Base-by-base conservation (phyloP, 1,140 invertebrate species). In the Drosophila erecta region DNA sequence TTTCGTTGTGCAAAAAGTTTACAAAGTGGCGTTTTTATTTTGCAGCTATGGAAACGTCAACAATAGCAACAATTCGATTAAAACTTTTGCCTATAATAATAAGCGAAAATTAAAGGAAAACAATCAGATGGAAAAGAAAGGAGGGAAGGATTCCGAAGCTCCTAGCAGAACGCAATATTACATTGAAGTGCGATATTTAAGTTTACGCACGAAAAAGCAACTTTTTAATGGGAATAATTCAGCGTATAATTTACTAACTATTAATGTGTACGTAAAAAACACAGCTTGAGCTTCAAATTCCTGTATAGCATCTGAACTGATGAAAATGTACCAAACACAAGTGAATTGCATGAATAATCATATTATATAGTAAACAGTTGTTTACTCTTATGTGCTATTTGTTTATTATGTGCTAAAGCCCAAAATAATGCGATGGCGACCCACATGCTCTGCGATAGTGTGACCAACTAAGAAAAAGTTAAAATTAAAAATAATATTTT, bases 71-170 rank as follows among this genome's bases (percentile, higher is more conserved):
- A 83, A 84, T 89, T 89, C 84, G 84, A 89, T 89, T 89, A 89
- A 89, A 89, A 89, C 76, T 89, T 89, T 87, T 89, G 30, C 74
- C 53, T 55, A 74, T 53, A 59, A 74, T 79, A 64, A 77, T 72
- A 46, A 81, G 51, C 71, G 57, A 65, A 87, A 87, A 89, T 89
- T 89, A 89, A 89, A 89, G 84, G 80, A 89, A 89, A 89, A 89
- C 79, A 87, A 74, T 69, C 76, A 43, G 47, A 47, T 33, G 43
- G 54, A 57, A 47, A 51, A 46, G 46, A 8, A 2, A n/a, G 24
- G 51, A 46, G 50, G 8, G 0, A 24, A n/a, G 33, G 17, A 30
- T 24, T 0, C 6, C 17, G 22, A 35, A 56, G 49, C n/a, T 38
- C 41, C 7, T 4, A 40, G 7, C 20, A 12, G 41, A 35, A 70